These are phyloP conservation scores for Lophius americanus DNA, from an alignment of 2,797 vertebrate species.

Conservation along the genomic window DNA sequence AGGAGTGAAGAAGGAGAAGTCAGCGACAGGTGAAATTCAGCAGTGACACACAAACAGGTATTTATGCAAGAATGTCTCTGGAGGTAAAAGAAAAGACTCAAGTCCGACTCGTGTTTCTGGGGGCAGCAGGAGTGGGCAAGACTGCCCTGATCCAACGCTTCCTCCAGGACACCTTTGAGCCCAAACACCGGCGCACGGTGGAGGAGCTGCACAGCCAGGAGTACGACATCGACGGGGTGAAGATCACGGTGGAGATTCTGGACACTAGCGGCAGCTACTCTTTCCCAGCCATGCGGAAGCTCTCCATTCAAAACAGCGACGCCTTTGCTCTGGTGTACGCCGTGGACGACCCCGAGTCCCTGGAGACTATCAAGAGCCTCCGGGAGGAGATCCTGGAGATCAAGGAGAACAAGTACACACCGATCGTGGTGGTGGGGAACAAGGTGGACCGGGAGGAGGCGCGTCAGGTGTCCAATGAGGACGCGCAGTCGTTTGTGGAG, in stretches of 20 bases:
- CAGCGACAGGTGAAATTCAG: constrained; percentile 13
- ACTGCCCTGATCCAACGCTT: constrained; percentile 90
- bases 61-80: constrained; percentile 82
- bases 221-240: constrained; percentile 86
- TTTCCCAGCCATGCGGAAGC: constrained; percentile 93
- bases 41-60: constrained; percentile 8
- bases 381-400: constrained; percentile 92
- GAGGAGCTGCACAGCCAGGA: constrained; percentile 91
- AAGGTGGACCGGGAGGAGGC: constrained; percentile 82
- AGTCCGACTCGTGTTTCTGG: constrained; percentile 89
- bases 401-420: constrained; percentile 89
- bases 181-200: constrained; percentile 89
- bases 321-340: constrained; percentile 91
- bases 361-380: constrained; percentile 86
- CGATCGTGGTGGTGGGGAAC: constrained; percentile 92
- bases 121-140: constrained; percentile 91
- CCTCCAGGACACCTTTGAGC: constrained; percentile 89
- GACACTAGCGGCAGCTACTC: constrained; percentile 95
- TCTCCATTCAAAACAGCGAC: constrained; percentile 91
- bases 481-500: constrained; percentile 87
- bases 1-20: constrained; percentile 1
- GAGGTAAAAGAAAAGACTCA: constrained; percentile 90
- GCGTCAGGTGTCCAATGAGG: constrained; percentile 81
- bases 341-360: constrained; percentile 87
- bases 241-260: constrained; percentile 89